Evolutionary conservation across 2,888 invertebrate genomes (phyloP), one percentile per base, ranked within the genome.

Genomic region (Epinotia nisella): DNA sequence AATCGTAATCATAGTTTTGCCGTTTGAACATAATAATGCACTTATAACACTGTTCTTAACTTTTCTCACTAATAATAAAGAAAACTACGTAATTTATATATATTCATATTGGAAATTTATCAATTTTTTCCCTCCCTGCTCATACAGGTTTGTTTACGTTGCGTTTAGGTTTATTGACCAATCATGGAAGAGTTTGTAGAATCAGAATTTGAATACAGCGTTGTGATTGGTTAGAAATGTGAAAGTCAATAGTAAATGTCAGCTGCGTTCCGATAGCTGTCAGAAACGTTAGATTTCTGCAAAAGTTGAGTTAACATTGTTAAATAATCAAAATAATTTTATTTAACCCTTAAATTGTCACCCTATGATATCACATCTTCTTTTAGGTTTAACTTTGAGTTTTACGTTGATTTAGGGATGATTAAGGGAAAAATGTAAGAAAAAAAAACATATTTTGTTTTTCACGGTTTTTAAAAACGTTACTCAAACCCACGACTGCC

Each of bases 1-100:
- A 90, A 13, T 74, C 79, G 61, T 86, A 90, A 9, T 82, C 75
- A 75, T 84, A 89, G 51, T 75, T 78, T 70, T 78, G 75, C 39
- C 68, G 80, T 61, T 77, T 82, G 53, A 69, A 75, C 79, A 82
- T 83, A 24, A 75, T 77, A 19, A 41, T 49, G 13, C 56, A 55
- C 61, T 19, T 35, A 55, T n/a, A 7, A 49, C 53, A 41, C 66
- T 4, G 9, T 35, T 10, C 29, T 29, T 19, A n/a, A 58, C 11
- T 35, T 5, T 9, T 1, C 13, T 3, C 58, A 58, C n/a, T 35
- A 13, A 35, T 21, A 24, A 65, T 17, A 29, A 35, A 4, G 7
- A 13, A 7, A 45, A 55, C 45, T 41, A 17, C 9, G 1, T 35
- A 21, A 4, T 13, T 35, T 13, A 56, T 3, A 13, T 21, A 35